Evolutionary conservation across 2,888 invertebrate genomes (phyloP).

Genomic region (Trichopoda pennipes): DNA sequence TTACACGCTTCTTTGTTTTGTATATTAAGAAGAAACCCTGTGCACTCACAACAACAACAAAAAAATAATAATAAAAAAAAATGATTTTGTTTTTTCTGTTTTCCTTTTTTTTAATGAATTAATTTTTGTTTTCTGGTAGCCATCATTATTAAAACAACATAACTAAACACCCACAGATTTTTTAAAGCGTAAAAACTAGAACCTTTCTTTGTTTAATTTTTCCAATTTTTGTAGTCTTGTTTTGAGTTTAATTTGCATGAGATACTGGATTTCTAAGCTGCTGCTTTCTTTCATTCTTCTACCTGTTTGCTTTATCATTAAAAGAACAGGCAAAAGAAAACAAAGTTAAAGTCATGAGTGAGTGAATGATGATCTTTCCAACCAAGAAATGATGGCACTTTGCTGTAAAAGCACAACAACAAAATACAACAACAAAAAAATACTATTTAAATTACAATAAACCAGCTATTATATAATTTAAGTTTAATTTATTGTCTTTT

Average conservation of each 20-base stretch:
- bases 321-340: not conserved
- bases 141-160: conserved; percentile 36
- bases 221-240: conserved; percentile 8
- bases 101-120: conserved; percentile 5
- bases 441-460: not conserved
- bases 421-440: not conserved
- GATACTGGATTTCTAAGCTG: not conserved
- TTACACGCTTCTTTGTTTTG: conserved; percentile 59
- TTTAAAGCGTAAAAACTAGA: conserved; percentile 65
- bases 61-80: conserved; percentile 18
- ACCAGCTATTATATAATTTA: conserved; percentile 47
- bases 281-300: conserved; percentile 5
- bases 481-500: conserved; percentile 27
- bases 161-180: conserved; percentile 62
- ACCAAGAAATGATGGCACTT: not conserved
- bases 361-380: conserved; percentile 25
- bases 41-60: no score
- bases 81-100: conserved; percentile 37
- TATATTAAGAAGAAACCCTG: conserved; percentile 28
- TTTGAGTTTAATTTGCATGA: conserved; percentile 16
- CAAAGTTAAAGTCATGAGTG: not conserved
- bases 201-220: conserved; percentile 48
- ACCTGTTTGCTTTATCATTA: conserved; percentile 20
- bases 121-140: conserved; percentile 19
- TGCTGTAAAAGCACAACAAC: not conserved